phyloP scores from a whole-genome alignment of 2,888 invertebrate genomes.

The Diabrotica balteata region DNA sequence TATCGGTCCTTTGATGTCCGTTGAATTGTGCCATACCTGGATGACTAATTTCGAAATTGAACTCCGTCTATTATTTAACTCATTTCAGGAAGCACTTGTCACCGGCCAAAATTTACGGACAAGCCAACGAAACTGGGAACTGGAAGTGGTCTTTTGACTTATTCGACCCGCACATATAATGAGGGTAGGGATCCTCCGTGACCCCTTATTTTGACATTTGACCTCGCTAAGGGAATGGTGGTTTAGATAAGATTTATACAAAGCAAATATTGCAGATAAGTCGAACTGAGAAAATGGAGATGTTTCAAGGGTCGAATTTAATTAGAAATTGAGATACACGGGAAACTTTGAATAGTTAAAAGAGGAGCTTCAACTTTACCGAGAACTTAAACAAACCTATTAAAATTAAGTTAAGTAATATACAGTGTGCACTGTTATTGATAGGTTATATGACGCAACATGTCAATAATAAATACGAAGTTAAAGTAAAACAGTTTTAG shows the following conservation, averaged over 20 bases:
- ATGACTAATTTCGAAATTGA: constrained; percentile 5
- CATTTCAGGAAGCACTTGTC: constrained; percentile 7
- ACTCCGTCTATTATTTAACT: constrained; percentile 4
- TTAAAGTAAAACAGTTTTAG: no score
- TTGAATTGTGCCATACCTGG: constrained; percentile 2
- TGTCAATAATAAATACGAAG: no score
- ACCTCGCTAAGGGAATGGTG: neutral
- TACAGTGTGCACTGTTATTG: no score
- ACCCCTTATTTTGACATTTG: constrained; percentile 1
- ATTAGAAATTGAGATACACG: neutral
- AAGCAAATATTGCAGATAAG: neutral
- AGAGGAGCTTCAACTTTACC: no score
- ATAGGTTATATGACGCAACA: no score
- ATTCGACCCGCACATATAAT: constrained; percentile 13
- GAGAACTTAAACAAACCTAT: no score
- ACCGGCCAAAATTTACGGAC: constrained; percentile 10
- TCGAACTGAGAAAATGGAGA: no score
- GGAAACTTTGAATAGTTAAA: no score
- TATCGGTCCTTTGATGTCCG: neutral
- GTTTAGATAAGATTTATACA: constrained; percentile 1
- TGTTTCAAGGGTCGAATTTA: no score
- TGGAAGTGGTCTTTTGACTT: constrained; percentile 18
- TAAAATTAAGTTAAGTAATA: no score
- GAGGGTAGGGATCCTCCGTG: neutral
- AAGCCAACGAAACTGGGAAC: constrained; percentile 5